Evolutionary conservation across 2,797 vertebrate species (phyloP).

Genomic region (Muraenolepis orangiensis): DNA sequence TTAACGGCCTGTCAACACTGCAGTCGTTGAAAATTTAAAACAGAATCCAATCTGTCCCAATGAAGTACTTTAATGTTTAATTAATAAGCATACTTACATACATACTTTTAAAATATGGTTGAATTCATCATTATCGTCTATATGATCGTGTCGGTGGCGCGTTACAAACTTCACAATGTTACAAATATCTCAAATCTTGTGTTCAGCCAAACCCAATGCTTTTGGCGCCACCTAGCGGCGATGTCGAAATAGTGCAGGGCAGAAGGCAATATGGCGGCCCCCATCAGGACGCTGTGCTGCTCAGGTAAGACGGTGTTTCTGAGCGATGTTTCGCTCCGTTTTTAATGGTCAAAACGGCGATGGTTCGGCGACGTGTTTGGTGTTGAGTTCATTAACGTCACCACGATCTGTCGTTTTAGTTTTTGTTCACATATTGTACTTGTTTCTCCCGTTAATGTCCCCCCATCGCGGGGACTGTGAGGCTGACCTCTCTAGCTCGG

Average conservation of each 20-base stretch:
- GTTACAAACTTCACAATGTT: too few species aligned
- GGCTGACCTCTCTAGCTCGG: too few species aligned
- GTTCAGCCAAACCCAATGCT: neutral
- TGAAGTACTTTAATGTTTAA: neutral
- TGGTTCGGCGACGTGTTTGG: neutral
- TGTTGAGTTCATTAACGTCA: neutral
- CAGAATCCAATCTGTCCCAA: too few species aligned
- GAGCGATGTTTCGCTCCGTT: too few species aligned
- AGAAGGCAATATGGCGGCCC: constrained; percentile 75
- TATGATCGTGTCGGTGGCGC: neutral
- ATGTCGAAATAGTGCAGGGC: rapidly evolving
- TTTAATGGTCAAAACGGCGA: neutral
- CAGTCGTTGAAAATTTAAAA: neutral
- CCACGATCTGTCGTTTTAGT: neutral
- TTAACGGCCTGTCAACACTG: neutral
- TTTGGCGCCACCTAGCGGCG: constrained; percentile 48
- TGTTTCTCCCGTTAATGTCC: too few species aligned
- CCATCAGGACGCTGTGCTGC: constrained; percentile 58
- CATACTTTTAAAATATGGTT: neutral
- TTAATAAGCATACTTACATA: neutral
- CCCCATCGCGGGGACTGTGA: too few species aligned
- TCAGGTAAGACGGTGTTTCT: constrained; percentile 68
- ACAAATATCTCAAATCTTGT: neutral
- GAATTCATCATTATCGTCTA: neutral
- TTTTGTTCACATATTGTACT: neutral